Evolutionary conservation across 2,888 invertebrate species (phyloP).

Genomic region (Hydrotaea diabolus): DNA sequence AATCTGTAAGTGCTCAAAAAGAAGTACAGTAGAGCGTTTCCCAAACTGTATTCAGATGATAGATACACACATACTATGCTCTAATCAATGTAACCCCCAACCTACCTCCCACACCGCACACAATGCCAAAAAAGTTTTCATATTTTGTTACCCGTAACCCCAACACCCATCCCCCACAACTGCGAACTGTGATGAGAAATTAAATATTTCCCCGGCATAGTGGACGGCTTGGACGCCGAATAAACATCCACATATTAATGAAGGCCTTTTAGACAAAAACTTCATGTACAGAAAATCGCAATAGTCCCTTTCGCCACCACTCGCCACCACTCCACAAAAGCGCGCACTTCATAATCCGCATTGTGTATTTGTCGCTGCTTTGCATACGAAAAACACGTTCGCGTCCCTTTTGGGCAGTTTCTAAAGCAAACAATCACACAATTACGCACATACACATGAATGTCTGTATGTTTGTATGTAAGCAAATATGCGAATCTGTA

Average conservation of each 20-base stretch:
- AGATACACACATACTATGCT: slow-evolving; percentile 31
- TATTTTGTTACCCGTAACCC: slow-evolving; percentile 41
- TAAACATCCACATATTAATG: slow-evolving; percentile 32
- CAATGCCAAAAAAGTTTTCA: slow-evolving; percentile 24
- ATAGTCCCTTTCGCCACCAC: slow-evolving; percentile 51
- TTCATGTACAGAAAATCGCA: slow-evolving; percentile 23
- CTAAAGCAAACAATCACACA: slow-evolving; percentile 44
- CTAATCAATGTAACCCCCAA: slow-evolving; percentile 51
- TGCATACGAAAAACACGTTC: slow-evolving; percentile 61
- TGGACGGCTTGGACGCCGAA: slow-evolving; percentile 53
- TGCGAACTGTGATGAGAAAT: slow-evolving; percentile 43
- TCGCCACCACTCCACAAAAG: slow-evolving; percentile 20
- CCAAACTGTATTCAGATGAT: not conserved
- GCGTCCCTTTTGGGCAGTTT: slow-evolving; percentile 61
- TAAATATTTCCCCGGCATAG: slow-evolving; percentile 45
- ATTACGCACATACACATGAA: slow-evolving; percentile 31
- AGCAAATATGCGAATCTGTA: slow-evolving; percentile 11
- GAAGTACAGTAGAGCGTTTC: slow-evolving; percentile 55
- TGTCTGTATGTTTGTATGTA: slow-evolving; percentile 42
- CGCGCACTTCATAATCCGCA: slow-evolving; percentile 62
- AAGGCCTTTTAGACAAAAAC: slow-evolving; percentile 26
- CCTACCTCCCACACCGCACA: slow-evolving; percentile 12
- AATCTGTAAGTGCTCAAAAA: not conserved
- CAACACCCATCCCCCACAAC: slow-evolving; percentile 21
- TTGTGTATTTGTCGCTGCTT: slow-evolving; percentile 62